A percentile compares a stretch with the other conserved stretches of the same genome.
Conservation (phyloP, 2,888 invertebrate genomes). For the Napeogenes sylphis region DNA sequence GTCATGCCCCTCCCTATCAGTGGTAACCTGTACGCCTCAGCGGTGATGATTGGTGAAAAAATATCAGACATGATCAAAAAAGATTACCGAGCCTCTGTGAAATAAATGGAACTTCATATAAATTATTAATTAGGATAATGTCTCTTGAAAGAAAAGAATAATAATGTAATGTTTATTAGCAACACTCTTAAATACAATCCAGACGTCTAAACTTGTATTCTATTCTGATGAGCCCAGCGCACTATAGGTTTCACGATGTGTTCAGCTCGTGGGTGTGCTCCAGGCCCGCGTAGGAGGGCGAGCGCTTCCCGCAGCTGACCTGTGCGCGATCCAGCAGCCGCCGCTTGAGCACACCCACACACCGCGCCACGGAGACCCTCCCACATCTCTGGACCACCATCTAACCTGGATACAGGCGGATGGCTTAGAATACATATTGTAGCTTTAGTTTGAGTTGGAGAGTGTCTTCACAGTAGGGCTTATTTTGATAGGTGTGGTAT, state of each 20-base stretch:
- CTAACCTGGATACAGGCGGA: conserved; percentile 76
- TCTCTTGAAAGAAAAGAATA: too few species aligned
- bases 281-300: conserved; percentile 86
- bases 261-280: conserved; percentile 90
- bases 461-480: too few species aligned
- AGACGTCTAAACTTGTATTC: conserved; percentile 51
- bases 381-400: conserved; percentile 98
- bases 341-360: conserved; percentile 93
- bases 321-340: conserved; percentile 79
- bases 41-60: conserved; percentile 4
- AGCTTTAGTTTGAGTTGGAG: too few species aligned
- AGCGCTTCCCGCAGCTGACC: conserved; percentile 76
- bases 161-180: too few species aligned
- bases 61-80: conserved; percentile 8
- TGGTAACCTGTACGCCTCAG: not conserved
- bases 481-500: too few species aligned
- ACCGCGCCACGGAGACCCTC: conserved; percentile 97
- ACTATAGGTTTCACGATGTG: conserved; percentile 90
- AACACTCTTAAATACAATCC: too few species aligned
- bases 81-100: not conserved
- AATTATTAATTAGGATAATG: conserved; percentile 26
- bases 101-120: conserved; percentile 32
- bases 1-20: conserved; percentile 72
- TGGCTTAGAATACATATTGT: too few species aligned
- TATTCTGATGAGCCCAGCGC: conserved; percentile 90